These are phyloP conservation scores for Deilephila elpenor DNA, from an alignment of 2,888 invertebrate species.

Conservation along the genomic window DNA sequence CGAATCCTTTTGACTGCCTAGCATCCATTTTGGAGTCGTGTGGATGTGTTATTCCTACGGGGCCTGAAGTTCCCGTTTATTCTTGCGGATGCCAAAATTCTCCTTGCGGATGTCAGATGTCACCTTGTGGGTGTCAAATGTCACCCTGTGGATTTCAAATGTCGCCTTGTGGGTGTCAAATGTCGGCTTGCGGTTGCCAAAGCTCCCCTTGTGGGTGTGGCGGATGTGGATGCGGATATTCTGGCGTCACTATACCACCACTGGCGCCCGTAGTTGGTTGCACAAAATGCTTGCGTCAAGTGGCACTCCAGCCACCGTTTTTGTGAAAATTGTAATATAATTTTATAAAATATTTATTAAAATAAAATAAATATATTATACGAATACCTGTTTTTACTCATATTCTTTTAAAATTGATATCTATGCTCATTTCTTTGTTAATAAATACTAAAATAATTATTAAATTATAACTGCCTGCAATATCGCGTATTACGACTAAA, in stretches of 20 bases:
- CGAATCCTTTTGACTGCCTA: background rate
- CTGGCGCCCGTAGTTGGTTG: background rate
- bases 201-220: conserved; percentile 24
- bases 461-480: too few species aligned
- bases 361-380: background rate
- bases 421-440: background rate
- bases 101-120: conserved; percentile 27
- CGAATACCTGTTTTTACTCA: background rate
- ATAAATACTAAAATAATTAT: too few species aligned
- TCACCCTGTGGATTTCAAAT: conserved; percentile 22
- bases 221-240: conserved; percentile 36
- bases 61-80: conserved; percentile 29
- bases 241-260: conserved; percentile 3
- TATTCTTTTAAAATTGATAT: background rate
- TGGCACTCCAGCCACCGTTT: conserved; percentile 66
- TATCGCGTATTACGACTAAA: too few species aligned
- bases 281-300: conserved; percentile 60
- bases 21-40: background rate
- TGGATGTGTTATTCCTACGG: conserved; percentile 1
- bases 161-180: conserved; percentile 35
- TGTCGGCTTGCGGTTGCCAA: conserved; percentile 30
- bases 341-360: conserved; percentile 32
- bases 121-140: conserved; percentile 33
- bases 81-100: conserved; percentile 37
- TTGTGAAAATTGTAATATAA: conserved; percentile 48